Percentiles rank a stretch among this genome's conserved stretches.
phyloP scores from a whole-genome alignment of 2,888 invertebrate genomes.

The Caenorhabditis becei region DNA sequence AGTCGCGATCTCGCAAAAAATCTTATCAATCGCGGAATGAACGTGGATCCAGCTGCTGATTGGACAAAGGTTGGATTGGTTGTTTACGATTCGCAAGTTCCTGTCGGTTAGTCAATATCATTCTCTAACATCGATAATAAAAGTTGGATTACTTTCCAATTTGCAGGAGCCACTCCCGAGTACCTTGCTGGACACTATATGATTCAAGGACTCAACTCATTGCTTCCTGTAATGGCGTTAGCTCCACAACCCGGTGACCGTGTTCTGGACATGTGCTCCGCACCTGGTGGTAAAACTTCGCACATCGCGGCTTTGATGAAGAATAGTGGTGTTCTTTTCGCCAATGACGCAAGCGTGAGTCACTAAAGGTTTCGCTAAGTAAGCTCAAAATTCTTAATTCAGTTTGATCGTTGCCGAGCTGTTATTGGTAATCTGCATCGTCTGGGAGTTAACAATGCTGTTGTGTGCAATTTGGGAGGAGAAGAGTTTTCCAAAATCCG shows the following conservation, averaged over 20 bases:
- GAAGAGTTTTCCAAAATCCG: slow-evolving; percentile 87
- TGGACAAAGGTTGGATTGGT: slow-evolving; percentile 99
- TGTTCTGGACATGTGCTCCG: slow-evolving; percentile 96
- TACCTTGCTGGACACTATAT: slow-evolving; percentile 98
- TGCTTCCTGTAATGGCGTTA: slow-evolving; percentile 97
- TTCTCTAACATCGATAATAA: no score
- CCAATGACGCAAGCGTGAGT: slow-evolving; percentile 91
- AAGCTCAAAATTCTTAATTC: slow-evolving; percentile 7
- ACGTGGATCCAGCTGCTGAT: slow-evolving; percentile 97
- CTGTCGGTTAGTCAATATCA: slow-evolving; percentile 86
- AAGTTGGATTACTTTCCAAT: no score
- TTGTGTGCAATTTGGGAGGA: slow-evolving; percentile 93
- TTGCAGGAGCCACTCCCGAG: slow-evolving; percentile 92
- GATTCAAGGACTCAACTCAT: slow-evolving; percentile 89
- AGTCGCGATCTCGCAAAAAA: slow-evolving; percentile 84
- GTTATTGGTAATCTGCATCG: slow-evolving; percentile 96
- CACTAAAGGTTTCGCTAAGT: background rate
- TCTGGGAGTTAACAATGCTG: slow-evolving; percentile 93
- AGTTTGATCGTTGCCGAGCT: slow-evolving; percentile 77
- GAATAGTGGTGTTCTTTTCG: slow-evolving; percentile 92
- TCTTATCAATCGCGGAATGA: slow-evolving; percentile 95
- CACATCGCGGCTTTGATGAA: slow-evolving; percentile 98
- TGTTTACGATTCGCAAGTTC: slow-evolving; percentile 95
- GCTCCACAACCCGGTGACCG: slow-evolving; percentile 89
- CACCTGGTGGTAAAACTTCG: slow-evolving; percentile 98